Percentiles rank a stretch among this genome's conserved stretches.
phyloP scores from a whole-genome alignment of 2,113 vertebrate species.

The Paradisaea rubra region DNA sequence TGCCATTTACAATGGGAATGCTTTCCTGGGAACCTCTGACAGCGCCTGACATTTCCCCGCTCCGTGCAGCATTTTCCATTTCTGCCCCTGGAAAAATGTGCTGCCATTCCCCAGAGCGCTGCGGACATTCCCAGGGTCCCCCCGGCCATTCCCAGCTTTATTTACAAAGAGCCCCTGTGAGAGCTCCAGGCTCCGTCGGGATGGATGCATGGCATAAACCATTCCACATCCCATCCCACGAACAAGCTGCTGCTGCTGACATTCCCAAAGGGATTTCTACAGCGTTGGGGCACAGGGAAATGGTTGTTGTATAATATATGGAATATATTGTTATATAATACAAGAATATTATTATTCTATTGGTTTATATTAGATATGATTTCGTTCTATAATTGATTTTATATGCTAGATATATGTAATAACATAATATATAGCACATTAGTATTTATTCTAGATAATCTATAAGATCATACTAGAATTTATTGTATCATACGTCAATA shows the following conservation, averaged over 20 bases:
- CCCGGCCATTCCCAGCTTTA: not conserved
- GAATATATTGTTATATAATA: no score
- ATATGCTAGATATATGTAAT: not conserved
- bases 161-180: slow-evolving; percentile 26
- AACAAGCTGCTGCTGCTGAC: not conserved
- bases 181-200: not conserved
- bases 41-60: slow-evolving; percentile 10
- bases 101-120: not conserved
- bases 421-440: not conserved
- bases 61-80: not conserved
- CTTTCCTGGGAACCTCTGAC: not conserved
- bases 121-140: slow-evolving; percentile 7
- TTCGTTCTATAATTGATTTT: not conserved
- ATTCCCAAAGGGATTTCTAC: not conserved
- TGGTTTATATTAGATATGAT: no score
- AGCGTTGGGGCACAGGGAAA: not conserved
- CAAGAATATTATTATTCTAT: not conserved
- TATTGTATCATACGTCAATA: no score
- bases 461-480: not conserved
- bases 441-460: not conserved
- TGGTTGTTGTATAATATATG: not conserved
- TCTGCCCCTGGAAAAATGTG: not conserved
- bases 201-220: not conserved
- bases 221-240: not conserved
- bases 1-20: not conserved